A percentile compares a stretch with the other conserved stretches of the same genome.
phyloP scores from a whole-genome alignment of 2,797 vertebrate species.

The Micropoecilia bifurca region DNA sequence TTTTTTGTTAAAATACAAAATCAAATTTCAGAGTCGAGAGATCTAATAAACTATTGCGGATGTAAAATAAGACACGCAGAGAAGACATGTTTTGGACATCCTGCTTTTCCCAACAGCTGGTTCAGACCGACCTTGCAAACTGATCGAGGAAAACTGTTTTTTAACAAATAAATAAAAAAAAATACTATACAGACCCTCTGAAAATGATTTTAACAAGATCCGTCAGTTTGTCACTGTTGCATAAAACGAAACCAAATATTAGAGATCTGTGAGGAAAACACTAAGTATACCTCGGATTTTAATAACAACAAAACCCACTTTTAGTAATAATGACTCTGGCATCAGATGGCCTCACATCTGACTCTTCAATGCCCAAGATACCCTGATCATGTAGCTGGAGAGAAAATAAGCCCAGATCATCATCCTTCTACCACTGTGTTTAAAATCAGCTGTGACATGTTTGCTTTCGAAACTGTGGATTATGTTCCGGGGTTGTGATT shows the following conservation, averaged over 20 bases:
- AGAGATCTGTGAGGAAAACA: background rate
- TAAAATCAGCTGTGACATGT: background rate
- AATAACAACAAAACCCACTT: background rate
- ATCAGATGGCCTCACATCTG: background rate
- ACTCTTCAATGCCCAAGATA: background rate
- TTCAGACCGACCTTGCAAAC: background rate
- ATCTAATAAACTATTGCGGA: slow-evolving; percentile 32
- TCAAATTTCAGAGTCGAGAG: background rate
- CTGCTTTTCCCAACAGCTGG: background rate
- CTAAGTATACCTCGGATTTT: background rate
- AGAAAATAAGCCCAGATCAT: background rate
- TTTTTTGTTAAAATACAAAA: background rate
- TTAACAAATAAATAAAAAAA: background rate
- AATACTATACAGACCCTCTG: background rate
- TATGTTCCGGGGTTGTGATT: background rate
- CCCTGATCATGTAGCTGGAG: background rate
- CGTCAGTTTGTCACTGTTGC: background rate
- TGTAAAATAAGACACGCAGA: slow-evolving; percentile 9
- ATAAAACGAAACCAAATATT: background rate
- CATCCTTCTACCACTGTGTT: background rate
- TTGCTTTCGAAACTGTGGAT: background rate
- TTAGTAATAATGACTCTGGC: background rate
- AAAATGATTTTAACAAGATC: background rate
- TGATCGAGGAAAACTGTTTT: background rate
- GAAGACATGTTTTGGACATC: background rate